Evolutionary conservation across 2,797 vertebrate species (phyloP), one percentile per base, ranked within the genome.

Genomic region (Tolypeutes matacus): DNA sequence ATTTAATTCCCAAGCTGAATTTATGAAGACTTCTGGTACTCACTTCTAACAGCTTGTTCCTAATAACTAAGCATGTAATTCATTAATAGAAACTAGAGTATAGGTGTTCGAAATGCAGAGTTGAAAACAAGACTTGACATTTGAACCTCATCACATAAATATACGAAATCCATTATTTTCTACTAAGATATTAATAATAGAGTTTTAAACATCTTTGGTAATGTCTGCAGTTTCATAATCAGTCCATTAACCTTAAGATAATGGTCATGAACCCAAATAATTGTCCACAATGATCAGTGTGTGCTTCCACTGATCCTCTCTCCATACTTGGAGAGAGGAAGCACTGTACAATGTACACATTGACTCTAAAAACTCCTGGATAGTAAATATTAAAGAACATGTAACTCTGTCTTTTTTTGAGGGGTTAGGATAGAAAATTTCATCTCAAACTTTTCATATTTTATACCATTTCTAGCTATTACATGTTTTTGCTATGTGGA

Each of bases 11-110:
- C 56, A 58, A 70, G 81, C 29, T 93, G 64, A 42, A 78, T 96
- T 94, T 86, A 77, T 83, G 42, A 95, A 88, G 49, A 88, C 9
- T 70, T 69, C 86, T n/a, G 39, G 27, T 86, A 91, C 42, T 93
- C 91, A 69, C 31, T 86, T 93, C 27, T 72, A 95, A 75, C 25
- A 84, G 72, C 5, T 92, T 39, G 53, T 83, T 96, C 42, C 65
- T 95, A 87, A 91, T 95, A 96, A 67, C 31, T 69, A 20, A 95
- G 75, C 27, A 67, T 94, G 67, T 77, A 80, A 95, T 96, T 96
- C 96, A 91, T 96, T 95, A 93, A 90, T 62, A 73, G 86, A 90
- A 25, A 78, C n/a, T 60, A 77, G n/a, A 76, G 29, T 75, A 21
- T 42, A 86, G 49, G 49, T 94, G 7, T 94, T 95, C 91, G 80